Conservation (phyloP, 1,140 invertebrate species). For the Heliothis subflexa region DNA sequence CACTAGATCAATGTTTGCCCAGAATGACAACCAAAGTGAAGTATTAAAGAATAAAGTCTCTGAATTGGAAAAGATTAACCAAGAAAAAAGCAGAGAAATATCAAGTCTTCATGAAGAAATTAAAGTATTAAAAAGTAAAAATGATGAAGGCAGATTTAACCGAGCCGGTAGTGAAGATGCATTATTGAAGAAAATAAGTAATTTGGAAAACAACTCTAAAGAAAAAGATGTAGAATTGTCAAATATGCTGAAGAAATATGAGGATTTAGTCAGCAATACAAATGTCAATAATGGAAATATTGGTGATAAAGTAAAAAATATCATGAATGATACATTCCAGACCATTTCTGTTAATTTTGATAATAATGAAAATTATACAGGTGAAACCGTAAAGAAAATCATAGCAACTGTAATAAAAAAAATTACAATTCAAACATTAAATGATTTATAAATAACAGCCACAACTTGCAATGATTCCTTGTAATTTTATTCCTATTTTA, state of each 20-base stretch:
- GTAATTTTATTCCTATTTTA: background rate
- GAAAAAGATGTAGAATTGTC: slow-evolving; percentile 57
- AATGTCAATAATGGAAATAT: slow-evolving; percentile 51
- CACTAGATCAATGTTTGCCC: background rate
- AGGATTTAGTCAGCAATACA: slow-evolving; percentile 45
- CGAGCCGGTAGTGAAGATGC: slow-evolving; percentile 41
- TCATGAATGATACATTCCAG: slow-evolving; percentile 79
- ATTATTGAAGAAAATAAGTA: slow-evolving; percentile 56
- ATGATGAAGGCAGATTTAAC: slow-evolving; percentile 44
- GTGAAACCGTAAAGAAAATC: slow-evolving; percentile 65
- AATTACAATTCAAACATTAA: slow-evolving; percentile 66
- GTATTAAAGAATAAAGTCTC: slow-evolving; percentile 51
- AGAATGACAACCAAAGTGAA: slow-evolving; percentile 49
- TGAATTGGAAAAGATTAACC: slow-evolving; percentile 51
- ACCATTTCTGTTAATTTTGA: slow-evolving; percentile 70
- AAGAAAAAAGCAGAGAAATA: slow-evolving; percentile 63
- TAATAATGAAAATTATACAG: slow-evolving; percentile 65
- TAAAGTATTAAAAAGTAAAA: slow-evolving; percentile 49
- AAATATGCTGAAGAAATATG: slow-evolving; percentile 50
- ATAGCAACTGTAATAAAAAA: slow-evolving; percentile 73
- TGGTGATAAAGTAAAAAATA: slow-evolving; percentile 70
- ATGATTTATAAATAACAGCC: slow-evolving; percentile 4
- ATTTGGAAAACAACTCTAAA: slow-evolving; percentile 56
- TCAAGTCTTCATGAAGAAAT: slow-evolving; percentile 57
- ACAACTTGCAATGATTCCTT: background rate